Percentiles rank a stretch among this genome's conserved stretches.
Evolutionary conservation across 2,888 invertebrate species (phyloP).

Genomic region (Agonopterix heracliana): DNA sequence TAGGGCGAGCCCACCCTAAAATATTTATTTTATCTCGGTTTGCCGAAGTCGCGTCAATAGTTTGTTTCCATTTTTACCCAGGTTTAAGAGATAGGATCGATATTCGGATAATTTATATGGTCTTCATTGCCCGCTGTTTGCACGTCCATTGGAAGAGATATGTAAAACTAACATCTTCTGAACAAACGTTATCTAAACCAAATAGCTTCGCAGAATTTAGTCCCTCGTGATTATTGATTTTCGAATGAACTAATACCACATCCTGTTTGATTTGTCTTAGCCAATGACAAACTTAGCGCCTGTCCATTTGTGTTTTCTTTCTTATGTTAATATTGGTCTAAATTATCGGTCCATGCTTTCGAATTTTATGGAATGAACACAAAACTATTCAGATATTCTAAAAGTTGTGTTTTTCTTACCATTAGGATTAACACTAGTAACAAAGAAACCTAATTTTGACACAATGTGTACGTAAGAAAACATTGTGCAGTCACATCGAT

Average conservation of each 20-base stretch:
- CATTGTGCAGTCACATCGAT: slow-evolving; percentile 25
- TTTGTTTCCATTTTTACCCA: slow-evolving; percentile 67
- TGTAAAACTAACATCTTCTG: slow-evolving; percentile 64
- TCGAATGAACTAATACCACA: slow-evolving; percentile 33
- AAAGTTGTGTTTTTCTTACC: slow-evolving; percentile 6
- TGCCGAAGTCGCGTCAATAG: slow-evolving; percentile 74
- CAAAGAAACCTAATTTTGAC: slow-evolving; percentile 34
- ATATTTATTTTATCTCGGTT: slow-evolving; percentile 76
- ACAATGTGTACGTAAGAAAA: slow-evolving; percentile 29
- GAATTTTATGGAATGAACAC: not conserved
- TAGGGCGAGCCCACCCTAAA: slow-evolving; percentile 75
- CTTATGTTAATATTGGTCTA: not conserved
- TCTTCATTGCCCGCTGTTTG: slow-evolving; percentile 55
- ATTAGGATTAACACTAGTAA: slow-evolving; percentile 35
- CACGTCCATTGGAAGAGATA: slow-evolving; percentile 49
- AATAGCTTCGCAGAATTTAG: slow-evolving; percentile 67
- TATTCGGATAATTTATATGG: slow-evolving; percentile 62
- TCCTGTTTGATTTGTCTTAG: slow-evolving; percentile 37
- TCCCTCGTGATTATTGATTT: slow-evolving; percentile 56
- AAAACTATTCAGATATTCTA: not conserved
- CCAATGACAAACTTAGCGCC: slow-evolving; percentile 8
- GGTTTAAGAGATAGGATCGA: slow-evolving; percentile 63
- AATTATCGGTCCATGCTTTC: too few relatives aligned
- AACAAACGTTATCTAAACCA: slow-evolving; percentile 62
- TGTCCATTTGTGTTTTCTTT: not conserved